phyloP scores from a whole-genome alignment of 1,140 invertebrate species.

The Drosophila elegans region DNA sequence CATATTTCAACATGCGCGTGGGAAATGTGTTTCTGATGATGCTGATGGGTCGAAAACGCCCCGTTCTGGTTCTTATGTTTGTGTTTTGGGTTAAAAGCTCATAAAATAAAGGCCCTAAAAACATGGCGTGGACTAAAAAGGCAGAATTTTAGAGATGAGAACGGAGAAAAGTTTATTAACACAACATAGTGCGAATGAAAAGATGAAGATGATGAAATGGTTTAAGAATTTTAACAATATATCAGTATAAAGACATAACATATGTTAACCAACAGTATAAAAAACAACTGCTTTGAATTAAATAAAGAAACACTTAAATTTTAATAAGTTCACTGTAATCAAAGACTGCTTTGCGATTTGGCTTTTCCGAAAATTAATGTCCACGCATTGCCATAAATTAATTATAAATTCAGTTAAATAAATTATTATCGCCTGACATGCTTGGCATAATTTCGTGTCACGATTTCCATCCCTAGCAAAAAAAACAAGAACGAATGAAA shows the following conservation, averaged over 20 bases:
- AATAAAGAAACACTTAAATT: too few relatives aligned
- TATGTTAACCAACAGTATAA: background rate
- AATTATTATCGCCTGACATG: constrained; percentile 18
- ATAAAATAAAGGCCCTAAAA: constrained; percentile 63
- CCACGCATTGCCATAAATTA: constrained; percentile 12
- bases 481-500: constrained; percentile 12
- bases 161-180: background rate
- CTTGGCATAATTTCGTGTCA: constrained; percentile 32
- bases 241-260: background rate
- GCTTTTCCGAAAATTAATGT: background rate
- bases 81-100: constrained; percentile 58
- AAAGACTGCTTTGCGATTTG: background rate
- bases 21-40: constrained; percentile 67
- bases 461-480: constrained; percentile 25
- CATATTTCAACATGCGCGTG: constrained; percentile 65
- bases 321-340: background rate
- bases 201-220: background rate
- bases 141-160: constrained; percentile 28
- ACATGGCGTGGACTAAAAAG: constrained; percentile 33
- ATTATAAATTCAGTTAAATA: constrained; percentile 3
- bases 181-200: background rate
- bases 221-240: background rate
- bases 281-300: too few relatives aligned
- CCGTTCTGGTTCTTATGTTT: constrained; percentile 21
- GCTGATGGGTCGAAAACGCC: constrained; percentile 31